Conservation (phyloP, 1,140 invertebrate species). For the Aphaenogaster rudis region DNA sequence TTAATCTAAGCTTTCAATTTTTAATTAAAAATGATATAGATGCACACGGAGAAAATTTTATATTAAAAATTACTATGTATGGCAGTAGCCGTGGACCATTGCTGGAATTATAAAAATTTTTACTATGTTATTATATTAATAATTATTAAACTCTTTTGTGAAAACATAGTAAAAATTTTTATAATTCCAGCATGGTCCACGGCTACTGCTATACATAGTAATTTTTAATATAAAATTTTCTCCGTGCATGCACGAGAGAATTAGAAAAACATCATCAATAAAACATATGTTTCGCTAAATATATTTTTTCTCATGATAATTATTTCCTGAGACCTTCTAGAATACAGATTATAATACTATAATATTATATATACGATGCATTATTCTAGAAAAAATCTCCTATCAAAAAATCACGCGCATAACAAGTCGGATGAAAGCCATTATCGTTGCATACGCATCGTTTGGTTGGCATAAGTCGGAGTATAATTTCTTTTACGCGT, state of each 20-base stretch:
- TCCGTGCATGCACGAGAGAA: not conserved
- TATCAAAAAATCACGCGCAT: not conserved
- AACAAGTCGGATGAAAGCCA: not conserved
- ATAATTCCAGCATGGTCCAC: no score
- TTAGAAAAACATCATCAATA: not conserved
- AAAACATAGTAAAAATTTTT: no score
- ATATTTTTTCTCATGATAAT: not conserved
- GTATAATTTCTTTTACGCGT: slow-evolving; percentile 11
- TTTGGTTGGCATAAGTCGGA: slow-evolving; percentile 3
- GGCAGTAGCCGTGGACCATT: no score
- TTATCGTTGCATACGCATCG: not conserved
- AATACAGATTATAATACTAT: not conserved
- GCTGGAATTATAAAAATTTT: no score
- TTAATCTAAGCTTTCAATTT: not conserved
- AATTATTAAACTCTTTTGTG: no score
- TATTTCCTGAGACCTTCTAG: not conserved
- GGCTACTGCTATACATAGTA: no score
- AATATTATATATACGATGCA: not conserved
- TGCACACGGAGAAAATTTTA: not conserved
- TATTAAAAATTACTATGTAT: no score
- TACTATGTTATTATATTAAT: no score
- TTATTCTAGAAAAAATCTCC: slow-evolving; percentile 6
- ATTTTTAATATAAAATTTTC: no score
- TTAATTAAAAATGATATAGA: not conserved
- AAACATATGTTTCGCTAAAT: not conserved